Conservation (phyloP, 2,113 vertebrate genomes). For the Struthidea cinerea region DNA sequence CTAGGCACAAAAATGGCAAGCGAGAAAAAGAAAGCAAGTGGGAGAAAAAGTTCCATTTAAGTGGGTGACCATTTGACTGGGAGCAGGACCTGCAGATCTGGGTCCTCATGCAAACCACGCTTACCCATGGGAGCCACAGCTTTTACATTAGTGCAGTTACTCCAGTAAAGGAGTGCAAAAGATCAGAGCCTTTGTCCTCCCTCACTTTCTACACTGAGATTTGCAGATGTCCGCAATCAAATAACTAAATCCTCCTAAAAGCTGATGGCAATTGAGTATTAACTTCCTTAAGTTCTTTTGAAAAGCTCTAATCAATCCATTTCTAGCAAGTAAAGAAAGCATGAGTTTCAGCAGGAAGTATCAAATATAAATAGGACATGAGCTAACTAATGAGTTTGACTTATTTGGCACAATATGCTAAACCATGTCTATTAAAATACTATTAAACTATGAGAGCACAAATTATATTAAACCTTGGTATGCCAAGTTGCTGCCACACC, state of each 20-base stretch:
- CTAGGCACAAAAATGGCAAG: background rate
- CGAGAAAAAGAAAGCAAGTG: background rate
- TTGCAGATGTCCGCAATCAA: background rate
- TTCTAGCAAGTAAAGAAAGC: background rate
- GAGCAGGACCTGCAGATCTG: background rate
- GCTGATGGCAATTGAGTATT: background rate
- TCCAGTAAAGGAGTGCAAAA: background rate
- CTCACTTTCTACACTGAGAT: background rate
- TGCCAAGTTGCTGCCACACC: background rate
- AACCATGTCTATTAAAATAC: constrained; percentile 9
- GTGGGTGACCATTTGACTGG: background rate
- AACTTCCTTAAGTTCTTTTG: background rate
- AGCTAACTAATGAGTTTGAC: constrained; percentile 24
- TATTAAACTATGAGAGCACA: background rate
- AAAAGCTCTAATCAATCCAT: background rate
- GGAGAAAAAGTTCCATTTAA: background rate
- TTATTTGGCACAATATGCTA: background rate
- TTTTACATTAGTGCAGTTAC: background rate
- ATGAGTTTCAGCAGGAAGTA: constrained; percentile 4
- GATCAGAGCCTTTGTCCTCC: background rate
- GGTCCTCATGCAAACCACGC: background rate
- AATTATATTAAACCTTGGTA: background rate
- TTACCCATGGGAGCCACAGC: background rate
- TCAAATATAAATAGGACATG: constrained; percentile 29
- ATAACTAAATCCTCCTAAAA: background rate